Conservation (phyloP, 2,888 invertebrate genomes). For the Philereme transversata region DNA sequence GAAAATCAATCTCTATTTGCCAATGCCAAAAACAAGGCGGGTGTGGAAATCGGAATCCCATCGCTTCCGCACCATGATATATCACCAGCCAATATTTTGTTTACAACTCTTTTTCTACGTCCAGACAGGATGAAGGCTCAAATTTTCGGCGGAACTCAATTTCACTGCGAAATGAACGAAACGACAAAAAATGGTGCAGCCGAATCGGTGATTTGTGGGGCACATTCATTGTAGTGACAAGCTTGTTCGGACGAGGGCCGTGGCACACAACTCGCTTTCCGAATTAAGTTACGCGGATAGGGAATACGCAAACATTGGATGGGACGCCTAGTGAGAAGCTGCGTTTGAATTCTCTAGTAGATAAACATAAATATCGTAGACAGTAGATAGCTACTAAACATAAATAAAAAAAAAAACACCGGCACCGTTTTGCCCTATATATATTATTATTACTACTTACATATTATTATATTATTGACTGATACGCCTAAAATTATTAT, state of each 20-base stretch:
- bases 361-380: neutral
- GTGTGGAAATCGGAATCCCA: constrained; percentile 43
- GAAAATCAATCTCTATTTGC: neutral
- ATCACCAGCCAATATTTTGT: constrained; percentile 51
- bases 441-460: too few relatives aligned
- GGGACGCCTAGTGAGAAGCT: constrained; percentile 16
- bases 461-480: too few relatives aligned
- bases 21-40: constrained; percentile 28
- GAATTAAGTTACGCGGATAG: constrained; percentile 53
- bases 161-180: constrained; percentile 73
- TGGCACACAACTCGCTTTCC: constrained; percentile 62
- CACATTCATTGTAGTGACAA: constrained; percentile 80
- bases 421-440: too few relatives aligned
- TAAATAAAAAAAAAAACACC: neutral
- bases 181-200: constrained; percentile 73
- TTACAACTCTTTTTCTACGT: constrained; percentile 51
- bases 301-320: constrained; percentile 52
- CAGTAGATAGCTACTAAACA: neutral
- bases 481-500: too few relatives aligned
- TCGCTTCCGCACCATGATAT: constrained; percentile 44
- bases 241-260: constrained; percentile 61
- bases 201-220: constrained; percentile 78
- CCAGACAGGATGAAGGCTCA: constrained; percentile 51
- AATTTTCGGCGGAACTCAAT: constrained; percentile 74
- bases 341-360: constrained; percentile 29